Evolutionary conservation across 64 coral and sea anemone species (phyloP), one percentile per base, ranked within the genome.

Genomic region (Hydrozoanthus tunicans): DNA sequence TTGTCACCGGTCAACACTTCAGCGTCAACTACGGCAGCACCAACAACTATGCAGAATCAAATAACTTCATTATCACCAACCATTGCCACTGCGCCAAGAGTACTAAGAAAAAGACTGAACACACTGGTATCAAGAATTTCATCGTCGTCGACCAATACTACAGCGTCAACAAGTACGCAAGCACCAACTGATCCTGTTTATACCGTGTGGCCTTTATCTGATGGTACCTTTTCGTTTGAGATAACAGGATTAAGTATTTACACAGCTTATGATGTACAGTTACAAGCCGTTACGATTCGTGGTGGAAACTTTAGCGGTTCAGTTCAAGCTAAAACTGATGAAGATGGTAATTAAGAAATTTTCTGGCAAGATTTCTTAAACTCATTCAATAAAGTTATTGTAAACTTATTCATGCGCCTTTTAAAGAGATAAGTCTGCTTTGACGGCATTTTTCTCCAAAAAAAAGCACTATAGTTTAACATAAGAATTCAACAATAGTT

Each of bases 271-370:
- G 70, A 82, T 80, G 80, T 96, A 1, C 83, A 91, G 13, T 67
- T 96, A 5, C 73, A 80, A 51, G 94, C 92, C 11, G 91, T 84
- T 14, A 93, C 94, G 15, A 86, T 91, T 69, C 93, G 90, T 23
- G 92, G 90, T 15, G 94, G 94, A 58, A 79, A 80, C 12, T 78
- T 65, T 3, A 96, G 94, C 62, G 11, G 27, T 24, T 27, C 43
- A 64, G 60, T 91, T 9, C 69, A 77, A 59, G 73, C 79, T 56
- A 56, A 25, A 0, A 96, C 94, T 6, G 89, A 89, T 20, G 94
- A 96, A 70, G 94, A 96, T 23, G 90, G 94, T 96, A 89, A 90
- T 86, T 85, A 76, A 5, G 17, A 51, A 43, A 76, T 58, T 80
- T 58, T 79, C 17, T 43, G 32, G 32, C 32, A 43, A 43, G 32